Evolutionary conservation across 2,113 vertebrate genomes (phyloP).

Genomic region (Rhineura floridana): DNA sequence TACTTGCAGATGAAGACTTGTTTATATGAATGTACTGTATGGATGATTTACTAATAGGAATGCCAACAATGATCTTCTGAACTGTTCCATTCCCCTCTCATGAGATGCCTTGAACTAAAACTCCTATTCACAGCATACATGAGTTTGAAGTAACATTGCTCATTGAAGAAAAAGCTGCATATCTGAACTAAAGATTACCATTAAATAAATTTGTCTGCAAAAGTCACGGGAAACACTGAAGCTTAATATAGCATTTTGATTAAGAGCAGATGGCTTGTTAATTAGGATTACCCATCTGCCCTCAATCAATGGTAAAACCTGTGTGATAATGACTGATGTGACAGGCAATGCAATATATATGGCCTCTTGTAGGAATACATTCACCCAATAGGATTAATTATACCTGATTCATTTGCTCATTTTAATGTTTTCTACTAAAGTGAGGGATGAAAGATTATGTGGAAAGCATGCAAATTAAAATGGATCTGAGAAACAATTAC

Average conservation of each 20-base stretch:
- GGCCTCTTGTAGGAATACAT: conserved; percentile 3
- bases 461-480: background rate
- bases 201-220: background rate
- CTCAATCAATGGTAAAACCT: background rate
- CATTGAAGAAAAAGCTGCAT: background rate
- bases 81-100: background rate
- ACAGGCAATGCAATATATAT: conserved; percentile 12
- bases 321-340: background rate
- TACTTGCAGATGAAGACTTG: background rate
- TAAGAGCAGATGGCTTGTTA: background rate
- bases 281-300: background rate
- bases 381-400: conserved; percentile 19
- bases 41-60: background rate
- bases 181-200: background rate
- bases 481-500: conserved; percentile 15
- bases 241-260: conserved; percentile 25
- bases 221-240: background rate
- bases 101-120: background rate
- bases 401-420: conserved; percentile 30
- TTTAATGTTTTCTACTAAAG: conserved; percentile 21
- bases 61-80: background rate
- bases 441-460: conserved; percentile 6
- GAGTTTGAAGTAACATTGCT: background rate
- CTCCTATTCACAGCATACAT: background rate
- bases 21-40: background rate